phyloP scores from a whole-genome alignment of 2,888 invertebrate genomes.

The Enchytraeus crypticus region DNA sequence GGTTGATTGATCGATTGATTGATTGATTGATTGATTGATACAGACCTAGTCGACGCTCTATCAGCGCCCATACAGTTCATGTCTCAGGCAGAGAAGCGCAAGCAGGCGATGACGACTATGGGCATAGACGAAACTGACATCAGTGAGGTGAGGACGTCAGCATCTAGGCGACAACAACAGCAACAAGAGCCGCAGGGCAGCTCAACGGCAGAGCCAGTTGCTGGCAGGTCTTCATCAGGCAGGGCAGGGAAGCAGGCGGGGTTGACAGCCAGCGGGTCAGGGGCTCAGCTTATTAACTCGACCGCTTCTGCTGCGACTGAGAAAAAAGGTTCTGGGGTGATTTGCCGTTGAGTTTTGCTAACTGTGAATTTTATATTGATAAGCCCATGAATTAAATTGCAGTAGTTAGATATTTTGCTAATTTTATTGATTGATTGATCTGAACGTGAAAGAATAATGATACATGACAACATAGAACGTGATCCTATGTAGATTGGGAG shows the following conservation, averaged over 20 bases:
- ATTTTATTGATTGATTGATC: too few relatives aligned
- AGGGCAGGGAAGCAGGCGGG: not conserved
- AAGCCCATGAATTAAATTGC: too few relatives aligned
- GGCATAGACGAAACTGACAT: conserved; percentile 60
- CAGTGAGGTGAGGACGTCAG: conserved; percentile 37
- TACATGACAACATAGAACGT: too few relatives aligned
- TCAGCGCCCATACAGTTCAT: conserved; percentile 76
- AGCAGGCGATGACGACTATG: conserved; percentile 73
- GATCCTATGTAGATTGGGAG: too few relatives aligned
- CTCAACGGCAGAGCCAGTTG: not conserved
- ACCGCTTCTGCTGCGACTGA: conserved; percentile 7
- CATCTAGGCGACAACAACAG: not conserved
- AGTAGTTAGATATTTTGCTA: too few relatives aligned
- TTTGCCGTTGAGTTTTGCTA: not conserved
- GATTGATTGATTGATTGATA: too few relatives aligned
- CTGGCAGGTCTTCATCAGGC: not conserved
- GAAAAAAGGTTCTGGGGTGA: conserved; percentile 10
- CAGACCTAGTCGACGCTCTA: conserved; percentile 86
- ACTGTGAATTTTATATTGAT: not conserved
- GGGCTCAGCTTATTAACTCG: conserved; percentile 2
- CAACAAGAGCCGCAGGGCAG: not conserved
- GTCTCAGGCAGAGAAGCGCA: conserved; percentile 55
- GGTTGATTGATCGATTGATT: too few relatives aligned
- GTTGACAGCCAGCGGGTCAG: not conserved
- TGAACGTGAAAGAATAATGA: too few relatives aligned